Base-by-base conservation (phyloP, 2,113 vertebrate genomes). In the Cercopithecus mona region DNA sequence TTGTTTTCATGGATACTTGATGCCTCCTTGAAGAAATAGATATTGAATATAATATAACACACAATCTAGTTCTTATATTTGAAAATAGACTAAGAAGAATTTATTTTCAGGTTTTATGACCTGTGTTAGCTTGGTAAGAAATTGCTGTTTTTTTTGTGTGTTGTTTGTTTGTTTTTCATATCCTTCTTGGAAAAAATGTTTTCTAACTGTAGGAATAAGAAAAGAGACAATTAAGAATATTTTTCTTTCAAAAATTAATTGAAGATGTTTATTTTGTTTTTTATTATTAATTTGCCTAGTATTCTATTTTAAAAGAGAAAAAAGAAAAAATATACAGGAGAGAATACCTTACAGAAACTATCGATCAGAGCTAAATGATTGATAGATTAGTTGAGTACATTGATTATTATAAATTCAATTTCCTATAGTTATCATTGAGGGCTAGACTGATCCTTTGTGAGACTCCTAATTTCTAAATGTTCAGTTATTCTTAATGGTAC, bases 281-380 rank as follows among this genome's bases (percentile, higher is more conserved):
- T 64, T 82, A 38, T 14, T 87, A 85, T 78, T 94, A 64, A 96
- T 96, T 86, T 89, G 22, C 23, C 57, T 92, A 79, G 10, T 50
- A 2, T 78, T 92, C 35, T 81, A n/a, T 66, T 32, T 50, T 70
- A 75, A 68, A 57, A 14, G 32, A 88, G 2, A 12, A 87, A 52
- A 81, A 68, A 70, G 12, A 84, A 89, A 79, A 92, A 38, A 72
- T n/a, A 82, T 59, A 16, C 8, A 66, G 93, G 12, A 88, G 25
- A 92, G 25, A 75, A 89, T 61, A n/a, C 13, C 9, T 78, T 61
- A 45, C 2, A 38, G 22, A 59, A 45, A 48, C 3, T 43, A 22
- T 48, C 7, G 66, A 8, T 16, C 43, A 13, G 5, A 92, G 17
- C 7, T 48, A 85, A 89, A 38, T 55, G n/a, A 64, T 17, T 72